Evolutionary conservation across 2,797 vertebrate species (phyloP), one percentile per base, ranked within the genome.

Genomic region (Prunella strophiata): DNA sequence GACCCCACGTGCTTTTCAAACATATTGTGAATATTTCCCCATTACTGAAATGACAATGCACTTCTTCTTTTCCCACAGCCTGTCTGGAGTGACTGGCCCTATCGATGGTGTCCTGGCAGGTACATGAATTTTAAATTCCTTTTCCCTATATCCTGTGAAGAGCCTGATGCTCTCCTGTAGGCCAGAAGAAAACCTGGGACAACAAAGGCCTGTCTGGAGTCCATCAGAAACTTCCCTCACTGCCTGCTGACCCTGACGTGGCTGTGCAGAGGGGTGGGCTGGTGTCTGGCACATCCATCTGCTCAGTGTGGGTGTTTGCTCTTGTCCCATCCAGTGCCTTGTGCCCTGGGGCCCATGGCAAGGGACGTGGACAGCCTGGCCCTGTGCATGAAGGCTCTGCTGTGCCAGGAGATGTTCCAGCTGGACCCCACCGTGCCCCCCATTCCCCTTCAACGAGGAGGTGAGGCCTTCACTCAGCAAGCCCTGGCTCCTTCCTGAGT

Each of bases 281-380:
- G 6, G 58, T 8, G 34, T 50, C 34, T 63, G 68, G 34, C 4
- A 7, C n/a, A 14, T 11, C 23, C 5, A 0, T 34, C 63, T 51
- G 34, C 57, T 77, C 65, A 71, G 1, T 1, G 5, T 12, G 22
- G 26, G 16, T 13, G 2, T 70, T 43, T 76, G 43, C 29, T 65
- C 38, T 89, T 2, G 1, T 36, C 50, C 84, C 80, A 54, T 66
- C 7, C 74, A 97, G 97, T 97, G 88, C 62, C 48, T 6, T 30
- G 70, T 4, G 73, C 80, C 0, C 0, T 97, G 70, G 98, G 99
- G 20, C 98, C 98, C 3, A 61, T 99, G 97, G 98, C 98, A 0
- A 96, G 87, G 80, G 98, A 99, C 1, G 98, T 98, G 89, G 98
- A 98, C 84, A 98, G 98, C 85, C 96, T 99, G 97, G 98, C 91